Base-by-base conservation (phyloP, 2,113 vertebrate species). In the Nothoprocta perdicaria region DNA sequence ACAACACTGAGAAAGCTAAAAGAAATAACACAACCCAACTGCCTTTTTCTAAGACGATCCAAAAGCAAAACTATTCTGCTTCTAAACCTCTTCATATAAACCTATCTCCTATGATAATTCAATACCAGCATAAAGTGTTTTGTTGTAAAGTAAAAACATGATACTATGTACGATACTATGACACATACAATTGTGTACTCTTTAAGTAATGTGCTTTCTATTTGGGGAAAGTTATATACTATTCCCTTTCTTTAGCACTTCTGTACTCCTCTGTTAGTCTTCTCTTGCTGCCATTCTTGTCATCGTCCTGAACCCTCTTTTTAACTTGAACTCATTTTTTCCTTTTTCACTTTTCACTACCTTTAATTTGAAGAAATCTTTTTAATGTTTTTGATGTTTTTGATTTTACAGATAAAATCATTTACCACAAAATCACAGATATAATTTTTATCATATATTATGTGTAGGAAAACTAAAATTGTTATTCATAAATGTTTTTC, bases 201-300 rank as follows among this genome's bases (percentile, higher is more conserved):
- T 84, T 93, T 65, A 5, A 75, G 11, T 14, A 86, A 35, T 2
- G 6, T 1, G 12, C 10, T 9, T 84, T 61, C 48, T 31, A 5
- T 63, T 6, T 2, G 55, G 43, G 7, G 9, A 3, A 65, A 29
- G 1, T 21, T 22, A 40, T 1, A 33, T 0, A 21, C 13, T 66
- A 55, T n/a, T 41, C 38, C 16, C 16, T 43, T 14, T 52, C 24
- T 79, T 13, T 79, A 15, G 8, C 43, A 55, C 21, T 41, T 65
- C 17, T 40, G 21, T n/a, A 40, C 27, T 53, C 29, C n/a, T n/a
- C 21, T 79, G 12, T 9, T 23, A 2, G 3, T 60, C 15, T 48
- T 81, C 45, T 38, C 48, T 6, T 45, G 5, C 4, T 55, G 3
- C 18, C 40, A 26, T 55, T 66, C 63, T 17, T 46, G 6, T 7